These are phyloP conservation scores for Ophthalmolycus amberensis DNA, from an alignment of 2,113 vertebrate species.

Conservation along the genomic window DNA sequence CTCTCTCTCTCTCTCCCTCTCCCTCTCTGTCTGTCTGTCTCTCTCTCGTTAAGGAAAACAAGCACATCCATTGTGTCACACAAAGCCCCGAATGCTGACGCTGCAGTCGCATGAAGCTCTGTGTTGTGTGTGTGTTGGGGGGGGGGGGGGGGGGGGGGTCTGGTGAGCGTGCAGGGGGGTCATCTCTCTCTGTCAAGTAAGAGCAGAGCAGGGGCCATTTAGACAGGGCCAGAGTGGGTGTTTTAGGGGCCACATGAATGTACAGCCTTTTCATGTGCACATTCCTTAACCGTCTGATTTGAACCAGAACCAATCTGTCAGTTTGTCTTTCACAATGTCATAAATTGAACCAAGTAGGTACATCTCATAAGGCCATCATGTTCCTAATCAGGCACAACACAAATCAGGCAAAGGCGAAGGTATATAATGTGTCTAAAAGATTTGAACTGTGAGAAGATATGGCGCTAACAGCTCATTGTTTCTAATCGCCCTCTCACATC, in stretches of 20 bases:
- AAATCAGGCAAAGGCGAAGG: not conserved
- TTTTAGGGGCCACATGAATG: conserved; percentile 20
- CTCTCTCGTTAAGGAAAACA: conserved; percentile 86
- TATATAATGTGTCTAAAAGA: not conserved
- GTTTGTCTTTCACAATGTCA: not conserved
- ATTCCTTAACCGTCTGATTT: not conserved
- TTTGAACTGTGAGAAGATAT: not conserved
- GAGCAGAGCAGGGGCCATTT: conserved; percentile 57
- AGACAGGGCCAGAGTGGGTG: conserved; percentile 46
- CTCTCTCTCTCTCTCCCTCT: not conserved
- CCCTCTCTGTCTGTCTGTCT: conserved; percentile 57
- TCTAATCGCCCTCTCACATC: not conserved
- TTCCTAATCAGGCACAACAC: not conserved
- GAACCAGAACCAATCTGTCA: not conserved
- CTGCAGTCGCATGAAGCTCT: conserved; percentile 80
- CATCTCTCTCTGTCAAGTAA: conserved; percentile 69
- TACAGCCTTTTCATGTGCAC: not conserved
- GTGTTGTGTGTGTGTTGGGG: conserved; percentile 4
- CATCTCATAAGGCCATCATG: not conserved
- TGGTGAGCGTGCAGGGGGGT: conserved; percentile 21
- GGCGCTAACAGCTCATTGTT: not conserved
- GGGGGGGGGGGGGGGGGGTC: conserved; percentile 21
- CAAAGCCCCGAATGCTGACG: conserved; percentile 85
- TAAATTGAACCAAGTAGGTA: not conserved
- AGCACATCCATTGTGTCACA: conserved; percentile 83